These are phyloP conservation scores for Protobothrops mucrosquamatus DNA, from an alignment of 2,113 vertebrate genomes.

Conservation along the genomic window DNA sequence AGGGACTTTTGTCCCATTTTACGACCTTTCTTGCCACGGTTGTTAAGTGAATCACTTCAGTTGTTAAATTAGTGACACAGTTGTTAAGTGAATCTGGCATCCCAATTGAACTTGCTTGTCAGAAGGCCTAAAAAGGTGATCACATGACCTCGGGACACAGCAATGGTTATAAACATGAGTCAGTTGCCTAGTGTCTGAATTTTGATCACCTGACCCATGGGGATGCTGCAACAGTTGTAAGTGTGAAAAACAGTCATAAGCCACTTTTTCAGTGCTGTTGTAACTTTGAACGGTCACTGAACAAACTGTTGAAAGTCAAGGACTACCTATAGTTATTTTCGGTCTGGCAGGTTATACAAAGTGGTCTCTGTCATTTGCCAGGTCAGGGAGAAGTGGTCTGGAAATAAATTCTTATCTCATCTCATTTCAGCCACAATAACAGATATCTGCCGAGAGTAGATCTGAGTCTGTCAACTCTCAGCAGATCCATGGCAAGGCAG, in stretches of 20 bases:
- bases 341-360: background rate
- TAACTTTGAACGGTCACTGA: background rate
- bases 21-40: no score
- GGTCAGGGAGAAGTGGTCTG: background rate
- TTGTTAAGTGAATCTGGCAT: background rate
- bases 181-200: no score
- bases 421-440: background rate
- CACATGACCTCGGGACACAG: background rate
- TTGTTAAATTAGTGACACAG: no score
- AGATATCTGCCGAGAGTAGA: background rate
- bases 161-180: no score
- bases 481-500: background rate
- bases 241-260: background rate
- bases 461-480: background rate
- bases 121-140: background rate
- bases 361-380: background rate
- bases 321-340: background rate
- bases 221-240: no score
- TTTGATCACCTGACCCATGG: no score
- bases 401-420: background rate
- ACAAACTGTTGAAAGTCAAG: background rate
- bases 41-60: background rate
- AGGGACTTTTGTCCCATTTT: no score
- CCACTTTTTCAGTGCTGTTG: background rate
- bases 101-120: no score